Evolutionary conservation across 1,140 invertebrate genomes (phyloP), one percentile per base, ranked within the genome.

Genomic region (Cylas formicarius): DNA sequence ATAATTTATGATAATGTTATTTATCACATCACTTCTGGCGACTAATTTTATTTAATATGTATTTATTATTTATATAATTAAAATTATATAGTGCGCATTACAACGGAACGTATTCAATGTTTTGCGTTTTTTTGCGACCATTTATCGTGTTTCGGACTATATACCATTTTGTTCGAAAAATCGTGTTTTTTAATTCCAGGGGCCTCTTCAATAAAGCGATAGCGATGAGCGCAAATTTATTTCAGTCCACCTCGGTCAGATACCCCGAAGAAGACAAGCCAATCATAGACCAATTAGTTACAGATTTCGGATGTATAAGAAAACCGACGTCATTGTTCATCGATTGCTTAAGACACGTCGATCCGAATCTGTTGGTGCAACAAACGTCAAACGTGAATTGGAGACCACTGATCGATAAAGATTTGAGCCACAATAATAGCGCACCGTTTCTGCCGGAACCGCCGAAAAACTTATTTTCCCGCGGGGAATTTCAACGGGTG

Each of bases 351-450:
- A 70, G 81, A 51, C 67, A 76, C 47, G 68, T 77, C 0, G 70
- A 74, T 21, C 66, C 70, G 3, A 69, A 76, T 36, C 65, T 70
- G 5, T 57, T 84, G 24, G 67, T 85, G 1, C 68, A 75, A 27
- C 70, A 75, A 38, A 76, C 78, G 9, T 77, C 80, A 1, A 48
- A 76, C 34, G 71, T 81, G 2, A 73, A 78, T 16, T 88, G 84
- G 84, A 81, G 82, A 28, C 85, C 85, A 6, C 73, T 86, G 2
- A 67, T 86, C 2, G 84, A 87, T 56, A 68, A 58, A 1, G 74
- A 75, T n/a, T 74, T 82, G 10, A 84, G 76, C 49, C 84, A 83
- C 49, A 69, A 70, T 2, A 32, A 73, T 14, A 53, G 75, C 1
- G 65, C 72, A 2, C 74, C 80, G 0, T 84, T 87, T 57, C 60